Conservation (phyloP, 2,113 vertebrate species). For the Actinemys pallida region DNA sequence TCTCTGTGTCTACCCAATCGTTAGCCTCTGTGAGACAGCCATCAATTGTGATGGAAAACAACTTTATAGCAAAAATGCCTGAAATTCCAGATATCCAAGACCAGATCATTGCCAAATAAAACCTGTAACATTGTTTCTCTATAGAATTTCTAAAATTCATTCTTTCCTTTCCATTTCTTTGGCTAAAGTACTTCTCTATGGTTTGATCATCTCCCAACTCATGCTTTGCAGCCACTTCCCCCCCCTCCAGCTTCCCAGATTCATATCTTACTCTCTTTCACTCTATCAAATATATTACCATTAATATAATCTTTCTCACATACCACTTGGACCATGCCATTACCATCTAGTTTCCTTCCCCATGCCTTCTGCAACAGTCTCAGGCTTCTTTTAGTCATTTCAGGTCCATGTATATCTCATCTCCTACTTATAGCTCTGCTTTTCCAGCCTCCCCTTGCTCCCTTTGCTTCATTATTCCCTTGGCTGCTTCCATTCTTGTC, state of each 20-base stretch:
- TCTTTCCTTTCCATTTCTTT: background rate
- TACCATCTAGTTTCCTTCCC: background rate
- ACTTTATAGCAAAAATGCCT: background rate
- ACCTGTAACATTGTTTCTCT: background rate
- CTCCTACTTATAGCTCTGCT: background rate
- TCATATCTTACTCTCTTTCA: background rate
- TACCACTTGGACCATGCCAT: background rate
- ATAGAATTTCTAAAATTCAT: fast-evolving
- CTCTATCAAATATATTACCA: background rate
- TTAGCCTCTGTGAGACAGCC: background rate
- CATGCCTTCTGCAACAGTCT: background rate
- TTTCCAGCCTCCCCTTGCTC: background rate
- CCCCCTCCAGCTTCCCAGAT: background rate
- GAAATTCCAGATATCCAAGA: background rate
- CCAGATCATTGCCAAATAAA: background rate
- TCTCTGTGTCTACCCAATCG: background rate
- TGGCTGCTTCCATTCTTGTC: background rate
- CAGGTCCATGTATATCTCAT: background rate
- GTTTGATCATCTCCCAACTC: background rate
- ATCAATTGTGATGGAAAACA: background rate
- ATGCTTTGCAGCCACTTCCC: background rate
- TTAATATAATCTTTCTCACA: background rate
- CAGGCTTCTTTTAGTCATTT: background rate
- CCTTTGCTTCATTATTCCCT: background rate
- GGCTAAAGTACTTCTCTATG: background rate